phyloP scores from a whole-genome alignment of 2,888 invertebrate genomes.

The Thera obeliscata region DNA sequence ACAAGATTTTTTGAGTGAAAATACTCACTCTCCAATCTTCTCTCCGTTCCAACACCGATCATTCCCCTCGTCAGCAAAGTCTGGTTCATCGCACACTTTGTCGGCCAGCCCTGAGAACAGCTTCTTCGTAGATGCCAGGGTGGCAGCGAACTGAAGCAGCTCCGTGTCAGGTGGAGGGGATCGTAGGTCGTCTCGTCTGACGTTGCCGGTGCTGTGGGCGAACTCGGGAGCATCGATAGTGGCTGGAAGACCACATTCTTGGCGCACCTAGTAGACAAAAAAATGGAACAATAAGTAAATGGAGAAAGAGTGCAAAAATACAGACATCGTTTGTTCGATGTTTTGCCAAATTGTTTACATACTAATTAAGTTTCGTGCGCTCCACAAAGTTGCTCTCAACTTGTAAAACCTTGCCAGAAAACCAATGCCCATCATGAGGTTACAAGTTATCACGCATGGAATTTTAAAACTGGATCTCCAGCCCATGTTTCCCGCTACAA shows the following conservation, averaged over 20 bases:
- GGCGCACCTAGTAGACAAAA: constrained; percentile 61
- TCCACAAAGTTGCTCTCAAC: too few relatives aligned
- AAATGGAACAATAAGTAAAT: background rate
- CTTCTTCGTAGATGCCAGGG: constrained; percentile 89
- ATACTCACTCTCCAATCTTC: constrained; percentile 89
- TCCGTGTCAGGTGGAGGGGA: constrained; percentile 87
- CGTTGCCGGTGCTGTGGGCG: constrained; percentile 45
- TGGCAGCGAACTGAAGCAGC: constrained; percentile 86
- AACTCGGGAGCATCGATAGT: constrained; percentile 59
- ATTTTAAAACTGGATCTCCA: too few relatives aligned
- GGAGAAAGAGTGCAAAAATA: too few relatives aligned
- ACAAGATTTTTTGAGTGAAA: background rate
- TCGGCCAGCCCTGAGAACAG: constrained; percentile 94
- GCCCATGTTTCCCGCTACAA: too few relatives aligned
- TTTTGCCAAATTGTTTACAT: too few relatives aligned
- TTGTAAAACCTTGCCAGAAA: too few relatives aligned
- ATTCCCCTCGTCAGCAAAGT: constrained; percentile 86
- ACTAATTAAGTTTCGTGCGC: too few relatives aligned
- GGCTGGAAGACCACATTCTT: constrained; percentile 73
- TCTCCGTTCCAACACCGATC: constrained; percentile 93
- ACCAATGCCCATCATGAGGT: too few relatives aligned
- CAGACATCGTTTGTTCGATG: too few relatives aligned
- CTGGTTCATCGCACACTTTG: constrained; percentile 90
- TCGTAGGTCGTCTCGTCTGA: constrained; percentile 76
- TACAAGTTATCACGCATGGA: too few relatives aligned